Conservation (phyloP, 2,888 invertebrate species). For the Eubasilissa splendida region DNA sequence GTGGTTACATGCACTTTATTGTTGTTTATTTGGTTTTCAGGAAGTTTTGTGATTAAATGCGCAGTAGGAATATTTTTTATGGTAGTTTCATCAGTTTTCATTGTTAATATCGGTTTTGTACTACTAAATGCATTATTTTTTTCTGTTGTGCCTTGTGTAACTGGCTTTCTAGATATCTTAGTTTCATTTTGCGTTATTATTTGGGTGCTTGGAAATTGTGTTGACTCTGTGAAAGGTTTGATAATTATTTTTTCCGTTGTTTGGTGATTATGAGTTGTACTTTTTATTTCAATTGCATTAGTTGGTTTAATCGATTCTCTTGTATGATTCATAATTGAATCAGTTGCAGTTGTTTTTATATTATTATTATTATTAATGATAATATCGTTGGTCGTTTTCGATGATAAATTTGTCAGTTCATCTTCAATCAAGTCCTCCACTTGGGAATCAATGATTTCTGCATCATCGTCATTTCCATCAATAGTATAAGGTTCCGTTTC, state of each 20-base stretch:
- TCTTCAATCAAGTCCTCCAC: slow-evolving; percentile 43
- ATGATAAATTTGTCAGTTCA: slow-evolving; percentile 25
- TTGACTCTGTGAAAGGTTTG: background rate
- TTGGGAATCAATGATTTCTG: slow-evolving; percentile 4
- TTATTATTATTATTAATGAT: background rate
- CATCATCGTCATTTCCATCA: background rate
- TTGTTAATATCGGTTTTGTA: slow-evolving; percentile 23
- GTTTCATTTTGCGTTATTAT: slow-evolving; percentile 1
- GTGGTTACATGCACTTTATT: background rate
- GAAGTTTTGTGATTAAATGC: slow-evolving; percentile 15
- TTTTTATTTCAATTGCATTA: slow-evolving; percentile 57
- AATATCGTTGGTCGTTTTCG: slow-evolving; percentile 32
- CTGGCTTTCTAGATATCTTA: slow-evolving; percentile 1
- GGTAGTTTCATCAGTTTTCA: slow-evolving; percentile 32
- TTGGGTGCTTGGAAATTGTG: background rate
- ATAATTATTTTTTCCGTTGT: slow-evolving; percentile 23
- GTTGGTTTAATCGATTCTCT: slow-evolving; percentile 54
- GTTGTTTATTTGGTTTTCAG: background rate
- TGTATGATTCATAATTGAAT: slow-evolving; percentile 57
- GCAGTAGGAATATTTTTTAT: slow-evolving; percentile 13
- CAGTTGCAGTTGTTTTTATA: background rate
- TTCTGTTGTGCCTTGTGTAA: slow-evolving; percentile 18
- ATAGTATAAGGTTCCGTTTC: slow-evolving; percentile 17
- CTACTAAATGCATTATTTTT: slow-evolving; percentile 30
- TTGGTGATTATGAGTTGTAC: slow-evolving; percentile 43